A percentile compares a stretch with the other conserved stretches of the same genome.
Conservation (phyloP, 2,888 invertebrate species). For the Idaea straminata region DNA sequence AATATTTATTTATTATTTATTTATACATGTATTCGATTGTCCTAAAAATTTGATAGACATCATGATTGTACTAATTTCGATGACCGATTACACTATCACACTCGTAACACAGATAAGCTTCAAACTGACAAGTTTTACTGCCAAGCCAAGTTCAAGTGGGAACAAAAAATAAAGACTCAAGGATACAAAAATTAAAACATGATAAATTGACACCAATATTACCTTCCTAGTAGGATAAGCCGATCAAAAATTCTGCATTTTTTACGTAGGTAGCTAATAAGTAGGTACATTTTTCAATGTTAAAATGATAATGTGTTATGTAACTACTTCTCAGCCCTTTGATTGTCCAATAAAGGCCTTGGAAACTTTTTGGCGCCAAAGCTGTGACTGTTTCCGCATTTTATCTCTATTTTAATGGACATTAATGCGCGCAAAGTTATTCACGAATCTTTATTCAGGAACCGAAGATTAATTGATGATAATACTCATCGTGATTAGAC, state of each 20-base stretch:
- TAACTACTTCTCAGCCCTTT: conserved; percentile 41
- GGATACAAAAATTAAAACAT: conserved; percentile 23
- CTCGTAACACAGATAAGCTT: background rate
- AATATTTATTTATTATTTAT: too few relatives aligned
- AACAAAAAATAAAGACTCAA: conserved; percentile 10
- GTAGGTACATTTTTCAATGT: conserved; percentile 6
- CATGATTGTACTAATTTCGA: background rate
- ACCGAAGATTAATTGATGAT: background rate
- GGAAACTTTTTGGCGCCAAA: conserved; percentile 30
- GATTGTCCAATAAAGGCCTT: conserved; percentile 33
- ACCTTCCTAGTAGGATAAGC: conserved; percentile 26
- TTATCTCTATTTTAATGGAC: conserved; percentile 9
- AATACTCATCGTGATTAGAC: background rate
- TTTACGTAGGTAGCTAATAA: background rate
- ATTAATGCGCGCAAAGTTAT: background rate
- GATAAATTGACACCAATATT: conserved; percentile 18
- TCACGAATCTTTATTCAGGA: conserved; percentile 1
- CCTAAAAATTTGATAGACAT: background rate
- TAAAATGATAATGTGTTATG: background rate
- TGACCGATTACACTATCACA: background rate
- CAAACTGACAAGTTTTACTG: background rate
- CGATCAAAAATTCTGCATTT: conserved; percentile 15
- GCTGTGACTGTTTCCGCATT: conserved; percentile 21
- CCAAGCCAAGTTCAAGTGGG: conserved; percentile 3
- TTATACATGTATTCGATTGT: background rate